Base-by-base conservation (phyloP, 35 echinoderm and acorn worm species). In the Heliocidaris erythrogramma region DNA sequence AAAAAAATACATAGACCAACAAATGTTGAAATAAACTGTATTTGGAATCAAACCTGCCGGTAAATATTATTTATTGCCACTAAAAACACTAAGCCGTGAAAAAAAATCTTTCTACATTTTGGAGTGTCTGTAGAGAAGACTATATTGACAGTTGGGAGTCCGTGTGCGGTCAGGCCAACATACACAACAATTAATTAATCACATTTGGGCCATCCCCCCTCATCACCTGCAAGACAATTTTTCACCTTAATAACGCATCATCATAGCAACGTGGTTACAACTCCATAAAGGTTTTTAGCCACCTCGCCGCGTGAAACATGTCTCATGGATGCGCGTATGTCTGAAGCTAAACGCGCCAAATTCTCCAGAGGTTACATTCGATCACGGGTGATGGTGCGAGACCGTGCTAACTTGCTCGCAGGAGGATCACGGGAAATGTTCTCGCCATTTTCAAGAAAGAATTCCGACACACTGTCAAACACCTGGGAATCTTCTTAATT, bases 391-490 rank as follows among this genome's bases (percentile, higher is more conserved):
- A 69, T 69, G 16, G 60, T 69, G 60, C 60, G 2, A 69, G 60
- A 69, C 60, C 60, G 60, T 78, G 65, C 65, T 78, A 78, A 8
- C 65, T 78, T 78, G 65, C 65, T 78, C 30, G 31, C 47, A 13
- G 47, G 87, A 48, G 47, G 87, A 48, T 32, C 47, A 89, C 30
- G 17, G 87, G 87, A 42, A 89, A 89, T 89, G 87, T 32, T 47
- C 31, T 47, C 47, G 30, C 32, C 87, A 32, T 47, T 11, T 42
- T 89, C 18, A 89, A 48, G 87, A 89, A 14, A 89, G 87, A 89
- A 89, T 89, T 89, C 87, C 87, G 87, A 89, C 87, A 89, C 87
- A 89, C 87, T 89, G 87, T 89, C 47, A 89, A 47, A 89, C 87
- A 89, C 87, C 87, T 89, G 87, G 87, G 87, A 32, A 89, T 89